phyloP scores from a whole-genome alignment of 2,888 invertebrate species.

The Cataglyphis rosenhaueri region DNA sequence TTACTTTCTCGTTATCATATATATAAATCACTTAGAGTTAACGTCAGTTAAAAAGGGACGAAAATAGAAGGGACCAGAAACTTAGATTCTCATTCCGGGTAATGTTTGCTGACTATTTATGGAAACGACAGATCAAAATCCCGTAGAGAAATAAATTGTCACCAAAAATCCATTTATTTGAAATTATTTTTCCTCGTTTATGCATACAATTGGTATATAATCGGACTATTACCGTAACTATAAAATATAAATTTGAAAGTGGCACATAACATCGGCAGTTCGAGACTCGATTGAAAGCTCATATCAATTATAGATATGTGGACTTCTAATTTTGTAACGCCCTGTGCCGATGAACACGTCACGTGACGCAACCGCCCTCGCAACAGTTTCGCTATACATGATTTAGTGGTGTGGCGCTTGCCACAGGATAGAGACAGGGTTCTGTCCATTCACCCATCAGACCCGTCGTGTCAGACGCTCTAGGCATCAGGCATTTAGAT shows the following conservation, averaged over 20 bases:
- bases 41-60: not conserved
- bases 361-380: slow-evolving; percentile 14
- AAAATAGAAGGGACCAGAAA: not conserved
- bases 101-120: not conserved
- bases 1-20: not conserved
- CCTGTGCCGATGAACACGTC: not conserved
- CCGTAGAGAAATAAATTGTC: not conserved
- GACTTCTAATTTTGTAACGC: not conserved
- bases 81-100: not conserved
- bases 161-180: not conserved
- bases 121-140: not conserved
- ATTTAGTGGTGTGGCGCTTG: slow-evolving; percentile 33
- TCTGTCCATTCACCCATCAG: slow-evolving; percentile 66
- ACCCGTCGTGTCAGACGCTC: slow-evolving; percentile 55
- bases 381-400: slow-evolving; percentile 16
- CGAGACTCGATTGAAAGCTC: not conserved
- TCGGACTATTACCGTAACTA: not conserved
- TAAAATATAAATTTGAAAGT: not conserved
- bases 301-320: not conserved
- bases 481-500: slow-evolving; percentile 61
- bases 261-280: not conserved
- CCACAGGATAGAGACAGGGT: slow-evolving; percentile 62
- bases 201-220: not conserved
- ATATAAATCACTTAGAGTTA: slow-evolving; percentile 22
- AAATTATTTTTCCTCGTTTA: not conserved